phyloP scores from a whole-genome alignment of 2,113 vertebrate species.

The Chroicocephalus ridibundus region DNA sequence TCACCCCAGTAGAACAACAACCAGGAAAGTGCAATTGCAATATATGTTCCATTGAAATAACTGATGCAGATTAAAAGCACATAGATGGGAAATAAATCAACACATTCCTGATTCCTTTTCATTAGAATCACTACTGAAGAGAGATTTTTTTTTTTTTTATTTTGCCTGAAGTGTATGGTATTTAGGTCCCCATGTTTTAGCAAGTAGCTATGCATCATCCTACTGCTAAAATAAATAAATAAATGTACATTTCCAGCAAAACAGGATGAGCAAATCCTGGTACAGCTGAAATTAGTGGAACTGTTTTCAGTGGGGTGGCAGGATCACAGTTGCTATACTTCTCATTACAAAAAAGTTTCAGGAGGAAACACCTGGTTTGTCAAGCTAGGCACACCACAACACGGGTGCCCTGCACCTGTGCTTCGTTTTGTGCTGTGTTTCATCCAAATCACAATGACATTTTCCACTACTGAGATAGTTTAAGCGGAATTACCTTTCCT shows the following conservation, averaged over 20 bases:
- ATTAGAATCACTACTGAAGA: background rate
- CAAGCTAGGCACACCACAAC: background rate
- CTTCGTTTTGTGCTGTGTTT: background rate
- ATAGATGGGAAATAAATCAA: background rate
- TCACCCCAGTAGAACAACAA: background rate
- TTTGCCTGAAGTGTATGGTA: background rate
- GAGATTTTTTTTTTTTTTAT: background rate
- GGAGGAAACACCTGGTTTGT: background rate
- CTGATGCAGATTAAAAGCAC: background rate
- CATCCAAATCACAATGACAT: fast-evolving
- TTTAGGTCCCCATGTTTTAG: background rate
- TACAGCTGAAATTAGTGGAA: background rate
- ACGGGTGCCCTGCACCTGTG: no score
- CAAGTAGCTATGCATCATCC: background rate
- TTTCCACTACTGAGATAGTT: background rate
- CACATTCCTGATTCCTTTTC: background rate
- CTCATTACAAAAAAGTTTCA: background rate
- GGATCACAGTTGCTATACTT: background rate
- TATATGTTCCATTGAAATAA: background rate
- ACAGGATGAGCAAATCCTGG: background rate
- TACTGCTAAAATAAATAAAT: background rate
- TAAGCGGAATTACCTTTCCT: background rate
- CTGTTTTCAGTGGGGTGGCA: background rate
- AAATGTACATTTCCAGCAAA: background rate
- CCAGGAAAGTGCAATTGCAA: background rate